A percentile compares a stretch with the other conserved stretches of the same genome.
Evolutionary conservation across 1,140 invertebrate species (phyloP).

Genomic region (Rhizoglyphus robini): DNA sequence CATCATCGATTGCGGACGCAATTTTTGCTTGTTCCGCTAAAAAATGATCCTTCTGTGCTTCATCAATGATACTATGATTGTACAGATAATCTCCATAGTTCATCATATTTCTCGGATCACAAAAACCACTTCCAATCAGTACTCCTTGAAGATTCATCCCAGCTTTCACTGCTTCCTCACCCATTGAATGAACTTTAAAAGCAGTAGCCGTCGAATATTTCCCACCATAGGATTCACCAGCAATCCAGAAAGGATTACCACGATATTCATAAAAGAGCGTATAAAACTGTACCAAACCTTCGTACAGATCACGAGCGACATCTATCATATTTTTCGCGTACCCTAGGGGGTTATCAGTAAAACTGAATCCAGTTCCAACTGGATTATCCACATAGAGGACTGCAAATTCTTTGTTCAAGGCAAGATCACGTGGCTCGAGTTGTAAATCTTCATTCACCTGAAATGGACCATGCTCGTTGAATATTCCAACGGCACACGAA

Average conservation of each 20-base stretch:
- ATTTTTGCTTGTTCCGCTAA: not conserved
- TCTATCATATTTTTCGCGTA: slow-evolving; percentile 24
- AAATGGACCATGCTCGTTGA: slow-evolving; percentile 66
- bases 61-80: slow-evolving; percentile 19
- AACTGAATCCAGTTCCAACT: slow-evolving; percentile 47
- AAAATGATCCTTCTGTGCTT: slow-evolving; percentile 14
- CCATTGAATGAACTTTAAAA: slow-evolving; percentile 37
- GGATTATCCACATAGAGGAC: slow-evolving; percentile 75
- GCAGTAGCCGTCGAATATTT: slow-evolving; percentile 31
- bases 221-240: slow-evolving; percentile 74
- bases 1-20: slow-evolving; percentile 9
- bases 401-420: slow-evolving; percentile 60
- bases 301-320: slow-evolving; percentile 24
- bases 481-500: slow-evolving; percentile 61
- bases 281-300: slow-evolving; percentile 45
- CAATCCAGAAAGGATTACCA: slow-evolving; percentile 54
- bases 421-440: slow-evolving; percentile 46
- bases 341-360: slow-evolving; percentile 21
- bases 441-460: slow-evolving; percentile 39
- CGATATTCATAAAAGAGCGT: slow-evolving; percentile 51
- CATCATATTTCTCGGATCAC: slow-evolving; percentile 29
- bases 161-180: slow-evolving; percentile 27
- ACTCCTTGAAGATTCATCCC: slow-evolving; percentile 33
- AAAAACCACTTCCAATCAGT: slow-evolving; percentile 34
- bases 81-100: slow-evolving; percentile 17